phyloP scores from a whole-genome alignment of 2,113 vertebrate species.

The Silurus asotus region DNA sequence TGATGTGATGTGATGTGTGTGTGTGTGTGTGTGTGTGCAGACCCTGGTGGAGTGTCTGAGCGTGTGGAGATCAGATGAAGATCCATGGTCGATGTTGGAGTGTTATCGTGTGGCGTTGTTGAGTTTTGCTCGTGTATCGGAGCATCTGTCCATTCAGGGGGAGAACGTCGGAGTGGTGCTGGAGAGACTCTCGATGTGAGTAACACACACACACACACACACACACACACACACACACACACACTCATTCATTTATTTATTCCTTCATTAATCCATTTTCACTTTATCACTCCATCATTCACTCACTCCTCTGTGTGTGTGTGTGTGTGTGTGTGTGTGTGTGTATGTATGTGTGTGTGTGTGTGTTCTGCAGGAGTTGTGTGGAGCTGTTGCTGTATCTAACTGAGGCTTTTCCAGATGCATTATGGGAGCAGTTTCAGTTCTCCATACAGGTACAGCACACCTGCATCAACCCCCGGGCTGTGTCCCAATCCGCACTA shows the following conservation, averaged over 20 bases:
- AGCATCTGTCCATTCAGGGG: conserved; percentile 84
- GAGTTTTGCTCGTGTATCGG: conserved; percentile 85
- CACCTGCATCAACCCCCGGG: background rate
- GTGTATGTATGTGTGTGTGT: no score
- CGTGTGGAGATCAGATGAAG: conserved; percentile 86
- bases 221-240: no score
- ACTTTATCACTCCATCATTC: no score
- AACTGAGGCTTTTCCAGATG: conserved; percentile 81
- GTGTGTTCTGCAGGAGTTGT: conserved; percentile 81
- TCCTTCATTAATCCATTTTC: no score
- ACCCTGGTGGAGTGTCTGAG: conserved; percentile 89
- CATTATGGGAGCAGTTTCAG: conserved; percentile 85
- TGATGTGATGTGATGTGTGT: background rate
- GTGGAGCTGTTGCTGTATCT: conserved; percentile 89
- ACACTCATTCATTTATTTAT: no score
- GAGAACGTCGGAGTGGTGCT: conserved; percentile 89
- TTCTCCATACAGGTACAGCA: conserved; percentile 83
- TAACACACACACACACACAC: conserved; percentile 48
- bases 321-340: background rate
- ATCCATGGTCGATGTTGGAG: conserved; percentile 86
- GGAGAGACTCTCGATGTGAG: conserved; percentile 92
- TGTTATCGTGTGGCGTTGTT: conserved; percentile 87
- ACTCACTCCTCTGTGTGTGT: background rate
- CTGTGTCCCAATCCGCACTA: background rate
- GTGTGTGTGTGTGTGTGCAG: conserved; percentile 65